Conservation (phyloP, 2,113 vertebrate species). For the Abramis brama region DNA sequence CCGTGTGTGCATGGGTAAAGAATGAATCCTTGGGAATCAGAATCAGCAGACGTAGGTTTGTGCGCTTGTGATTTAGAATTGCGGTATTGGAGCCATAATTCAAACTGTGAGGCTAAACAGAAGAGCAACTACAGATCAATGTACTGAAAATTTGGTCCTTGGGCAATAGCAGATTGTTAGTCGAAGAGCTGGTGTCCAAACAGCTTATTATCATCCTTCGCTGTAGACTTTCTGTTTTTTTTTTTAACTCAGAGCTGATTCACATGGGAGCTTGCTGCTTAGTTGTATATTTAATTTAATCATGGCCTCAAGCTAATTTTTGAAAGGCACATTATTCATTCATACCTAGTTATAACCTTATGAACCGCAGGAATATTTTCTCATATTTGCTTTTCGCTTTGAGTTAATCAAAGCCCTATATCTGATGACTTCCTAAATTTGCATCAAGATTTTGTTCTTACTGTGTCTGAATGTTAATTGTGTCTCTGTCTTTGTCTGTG, state of each 20-base stretch:
- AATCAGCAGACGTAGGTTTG: not conserved
- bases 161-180: slow-evolving; percentile 19
- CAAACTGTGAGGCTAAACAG: slow-evolving; percentile 42
- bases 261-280: slow-evolving; percentile 23
- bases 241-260: not conserved
- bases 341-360: not conserved
- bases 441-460: not conserved
- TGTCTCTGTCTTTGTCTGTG: not conserved
- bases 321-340: slow-evolving; percentile 32
- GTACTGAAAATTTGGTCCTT: slow-evolving; percentile 43
- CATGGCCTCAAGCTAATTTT: slow-evolving; percentile 27
- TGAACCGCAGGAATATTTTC: not conserved
- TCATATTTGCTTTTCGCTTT: not conserved
- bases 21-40: slow-evolving; percentile 22
- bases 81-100: slow-evolving; percentile 29
- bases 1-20: not conserved
- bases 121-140: slow-evolving; percentile 36
- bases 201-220: slow-evolving; percentile 34
- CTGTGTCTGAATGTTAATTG: not conserved
- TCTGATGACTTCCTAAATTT: not conserved
- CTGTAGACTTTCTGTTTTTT: not conserved
- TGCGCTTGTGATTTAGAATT: slow-evolving; percentile 32
- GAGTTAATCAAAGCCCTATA: not conserved
- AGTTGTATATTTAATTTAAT: slow-evolving; percentile 18
- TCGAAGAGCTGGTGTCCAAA: slow-evolving; percentile 17